Base-by-base conservation (phyloP, 1,140 invertebrate genomes). In the Oscheius sp. region DNA sequence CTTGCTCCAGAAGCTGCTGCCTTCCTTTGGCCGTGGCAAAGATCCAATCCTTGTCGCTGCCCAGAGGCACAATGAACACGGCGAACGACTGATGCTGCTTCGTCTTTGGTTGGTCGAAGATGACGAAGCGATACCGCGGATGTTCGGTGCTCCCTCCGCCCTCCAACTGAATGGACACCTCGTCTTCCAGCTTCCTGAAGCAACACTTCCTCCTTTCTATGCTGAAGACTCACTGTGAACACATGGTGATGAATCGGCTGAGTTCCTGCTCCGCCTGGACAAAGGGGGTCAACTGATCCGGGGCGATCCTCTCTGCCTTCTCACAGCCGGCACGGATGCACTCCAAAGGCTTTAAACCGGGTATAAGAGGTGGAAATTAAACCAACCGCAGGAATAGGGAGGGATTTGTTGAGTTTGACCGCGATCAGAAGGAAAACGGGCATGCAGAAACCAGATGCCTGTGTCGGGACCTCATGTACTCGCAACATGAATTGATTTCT, bases 1-100 rank as follows among this genome's bases (percentile, higher is more conserved):
- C 80, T 32, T 81, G 68, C 31, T 31, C 58, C 23, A 79, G 58
- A 26, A 81, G 74, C 31, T 65, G 68, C 66, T 67, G 42, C 23
- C 80, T 55, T n/a, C 79, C 79, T 58, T 81, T 82, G 18, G 65
- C 31, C 2, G 80, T 80, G 3, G 76, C 68, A 55, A 82, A 81
- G 4, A 81, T n/a, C 79, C 79, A 81, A 58, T 81, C 79, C 29
- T 52, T 28, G 29, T 81, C 79, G 32, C 74, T 79, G 34, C 80
- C 80, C 18, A 82, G 52, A 18, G 80, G 80, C 15, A 81, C 79
- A 15, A 81, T 59, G 46, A 81, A 81, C 15, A 73, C 75, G 10
- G 66, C 71, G 52, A 79, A 82, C 15, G 58, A 72, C n/a, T 34
- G n/a, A 31, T 81, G 35, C 18, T 58, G 68, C 15, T 67, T 80